Conservation (phyloP, 2,113 vertebrate species). For the Pagrus major region DNA sequence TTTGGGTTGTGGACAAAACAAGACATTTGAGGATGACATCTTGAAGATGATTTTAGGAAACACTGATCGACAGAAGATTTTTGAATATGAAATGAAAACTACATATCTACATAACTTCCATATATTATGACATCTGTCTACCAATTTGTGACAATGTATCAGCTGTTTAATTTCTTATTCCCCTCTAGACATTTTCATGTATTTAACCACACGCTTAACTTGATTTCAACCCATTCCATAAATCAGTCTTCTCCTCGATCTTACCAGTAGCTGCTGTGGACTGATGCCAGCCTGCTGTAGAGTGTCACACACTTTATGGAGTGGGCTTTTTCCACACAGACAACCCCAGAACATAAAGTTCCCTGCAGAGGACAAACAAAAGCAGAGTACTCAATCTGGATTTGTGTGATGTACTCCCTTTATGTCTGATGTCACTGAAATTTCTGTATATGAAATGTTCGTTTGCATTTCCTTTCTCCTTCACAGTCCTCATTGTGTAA, state of each 20-base stretch:
- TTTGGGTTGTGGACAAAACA: no score
- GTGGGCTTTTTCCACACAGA: constrained; percentile 89
- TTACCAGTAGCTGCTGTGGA: constrained; percentile 94
- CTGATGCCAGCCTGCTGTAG: constrained; percentile 90
- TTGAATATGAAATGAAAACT: not conserved
- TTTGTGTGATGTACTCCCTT: not conserved
- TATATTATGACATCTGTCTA: not conserved
- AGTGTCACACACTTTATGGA: constrained; percentile 87
- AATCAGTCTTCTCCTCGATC: constrained; percentile 32
- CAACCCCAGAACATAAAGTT: constrained; percentile 96
- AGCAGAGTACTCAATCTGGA: constrained; percentile 20
- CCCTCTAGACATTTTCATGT: not conserved
- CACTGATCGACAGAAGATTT: no score
- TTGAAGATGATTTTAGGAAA: no score
- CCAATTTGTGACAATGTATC: not conserved
- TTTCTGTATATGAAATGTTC: not conserved
- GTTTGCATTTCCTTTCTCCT: not conserved
- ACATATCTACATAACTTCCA: no score
- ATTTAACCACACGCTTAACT: not conserved
- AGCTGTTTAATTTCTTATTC: not conserved
- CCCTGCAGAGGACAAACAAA: constrained; percentile 81
- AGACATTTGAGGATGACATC: no score
- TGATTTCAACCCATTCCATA: not conserved
- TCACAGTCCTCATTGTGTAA: no score
- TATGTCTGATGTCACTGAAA: not conserved